Evolutionary conservation across 1,140 invertebrate genomes (phyloP), one percentile per base, ranked within the genome.

Genomic region (Theocolax elegans): DNA sequence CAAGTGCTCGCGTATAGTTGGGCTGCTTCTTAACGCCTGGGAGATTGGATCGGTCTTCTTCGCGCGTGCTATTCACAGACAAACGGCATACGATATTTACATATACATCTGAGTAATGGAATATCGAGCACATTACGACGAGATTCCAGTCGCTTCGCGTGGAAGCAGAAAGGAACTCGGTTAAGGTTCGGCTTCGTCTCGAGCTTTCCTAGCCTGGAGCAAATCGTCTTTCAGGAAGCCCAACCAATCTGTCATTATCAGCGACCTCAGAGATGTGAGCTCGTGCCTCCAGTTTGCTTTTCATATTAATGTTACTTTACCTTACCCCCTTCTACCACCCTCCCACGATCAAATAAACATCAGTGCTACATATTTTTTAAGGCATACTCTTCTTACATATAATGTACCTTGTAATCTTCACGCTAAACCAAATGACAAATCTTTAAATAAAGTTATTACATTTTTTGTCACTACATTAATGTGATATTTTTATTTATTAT

Each of bases 91-190:
- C 35, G 13, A 42, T 17, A 38, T 72, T 76, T 60, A 38, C 62
- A 48, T 53, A 40, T 51, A n/a, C 48, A 53, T 51, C 48, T 35
- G 56, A 56, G 72, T 74, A 77, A 74, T 74, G 59, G 68, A 74
- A 75, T 77, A 77, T 77, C 71, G 75, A 77, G 64, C 68, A 38
- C 64, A 23, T 66, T 51, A 54, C 51, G 66, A 67, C 56, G 42
- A 51, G 27, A 62, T 74, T 60, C 53, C 48, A 67, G 59, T 67
- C 67, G 66, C 64, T 68, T 21, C 4, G 21, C 3, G 42, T 19
- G 25, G 46, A 48, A 44, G 64, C 46, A 38, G 38, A 49, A 53
- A 38, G 17, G 27, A 58, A 46, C 19, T 66, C 27, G 15, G 23
- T 23, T n/a, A 51, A 53, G 38, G 4, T 65, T 29, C 9, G 17